Evolutionary conservation across 2,113 vertebrate genomes (phyloP).

Genomic region (Xiphias gladius): DNA sequence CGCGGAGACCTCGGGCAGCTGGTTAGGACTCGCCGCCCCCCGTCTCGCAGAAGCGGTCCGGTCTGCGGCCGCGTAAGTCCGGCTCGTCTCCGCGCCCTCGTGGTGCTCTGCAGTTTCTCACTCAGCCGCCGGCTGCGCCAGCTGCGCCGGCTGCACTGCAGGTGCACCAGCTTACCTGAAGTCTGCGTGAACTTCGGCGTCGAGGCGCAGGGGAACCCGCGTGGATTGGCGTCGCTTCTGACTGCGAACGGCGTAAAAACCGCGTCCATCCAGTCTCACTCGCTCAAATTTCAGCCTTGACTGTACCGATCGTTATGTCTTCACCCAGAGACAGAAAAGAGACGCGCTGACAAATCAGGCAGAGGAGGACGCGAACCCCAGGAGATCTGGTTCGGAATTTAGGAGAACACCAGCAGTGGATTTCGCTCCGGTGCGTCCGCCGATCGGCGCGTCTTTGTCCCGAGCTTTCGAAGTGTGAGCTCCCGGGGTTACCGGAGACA

Average conservation of each 20-base stretch:
- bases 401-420: accelerated
- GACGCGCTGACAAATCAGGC: neutral
- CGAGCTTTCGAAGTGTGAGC: constrained; percentile 2
- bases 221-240: neutral
- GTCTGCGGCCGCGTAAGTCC: constrained; percentile 55
- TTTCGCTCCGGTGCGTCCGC: neutral
- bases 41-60: neutral
- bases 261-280: neutral
- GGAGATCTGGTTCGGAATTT: neutral
- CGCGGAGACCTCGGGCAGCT: constrained; percentile 33
- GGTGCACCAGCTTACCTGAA: constrained; percentile 55
- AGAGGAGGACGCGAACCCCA: neutral
- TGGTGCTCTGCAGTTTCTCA: constrained; percentile 26
- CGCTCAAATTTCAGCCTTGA: neutral
- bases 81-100: neutral
- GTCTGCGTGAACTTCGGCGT: constrained; percentile 64
- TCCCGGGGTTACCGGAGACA: neutral
- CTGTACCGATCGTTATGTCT: neutral
- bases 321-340: neutral
- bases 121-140: no score
- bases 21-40: constrained; percentile 3
- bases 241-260: neutral
- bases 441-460: neutral
- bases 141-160: constrained; percentile 65
- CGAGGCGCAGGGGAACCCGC: constrained; percentile 2